These are phyloP conservation scores for Pseudocheirus occidentalis DNA, from an alignment of 2,797 vertebrate genomes.

Conservation along the genomic window DNA sequence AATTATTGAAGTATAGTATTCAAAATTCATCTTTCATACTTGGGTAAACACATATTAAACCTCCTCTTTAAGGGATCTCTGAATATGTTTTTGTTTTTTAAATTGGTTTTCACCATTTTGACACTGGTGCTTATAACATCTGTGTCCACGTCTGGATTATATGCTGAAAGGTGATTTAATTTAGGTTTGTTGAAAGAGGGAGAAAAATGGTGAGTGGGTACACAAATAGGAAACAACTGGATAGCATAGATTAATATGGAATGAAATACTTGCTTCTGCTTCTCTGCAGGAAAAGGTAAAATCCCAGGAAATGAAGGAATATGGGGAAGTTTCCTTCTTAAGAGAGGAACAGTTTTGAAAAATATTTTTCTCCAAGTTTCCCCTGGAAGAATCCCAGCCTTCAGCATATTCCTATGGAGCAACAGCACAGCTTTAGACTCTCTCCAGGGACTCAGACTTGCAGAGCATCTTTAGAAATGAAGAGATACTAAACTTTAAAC, in stretches of 20 bases:
- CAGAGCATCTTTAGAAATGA: conserved; percentile 61
- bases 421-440: conserved; percentile 46
- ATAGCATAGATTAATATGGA: conserved; percentile 7
- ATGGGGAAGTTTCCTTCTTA: neutral
- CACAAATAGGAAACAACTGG: neutral
- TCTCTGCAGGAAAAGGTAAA: conserved; percentile 22
- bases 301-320: neutral
- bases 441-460: conserved; percentile 46
- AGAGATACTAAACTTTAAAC: conserved; percentile 67
- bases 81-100: conserved; percentile 56
- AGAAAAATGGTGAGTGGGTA: conserved; percentile 34
- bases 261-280: conserved; percentile 8
- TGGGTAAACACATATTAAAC: conserved; percentile 65
- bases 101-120: conserved; percentile 56
- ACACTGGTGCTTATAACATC: conserved; percentile 67
- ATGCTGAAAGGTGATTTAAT: conserved; percentile 59
- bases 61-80: conserved; percentile 66
- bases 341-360: neutral
- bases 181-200: conserved; percentile 17
- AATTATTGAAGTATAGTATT: conserved; percentile 82
- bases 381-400: conserved; percentile 38
- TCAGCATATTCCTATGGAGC: conserved; percentile 15
- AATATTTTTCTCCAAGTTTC: conserved; percentile 49
- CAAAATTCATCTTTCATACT: conserved; percentile 47
- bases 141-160: conserved; percentile 57